phyloP scores from a whole-genome alignment of 2,888 invertebrate genomes.

The Heliconius cydno region DNA sequence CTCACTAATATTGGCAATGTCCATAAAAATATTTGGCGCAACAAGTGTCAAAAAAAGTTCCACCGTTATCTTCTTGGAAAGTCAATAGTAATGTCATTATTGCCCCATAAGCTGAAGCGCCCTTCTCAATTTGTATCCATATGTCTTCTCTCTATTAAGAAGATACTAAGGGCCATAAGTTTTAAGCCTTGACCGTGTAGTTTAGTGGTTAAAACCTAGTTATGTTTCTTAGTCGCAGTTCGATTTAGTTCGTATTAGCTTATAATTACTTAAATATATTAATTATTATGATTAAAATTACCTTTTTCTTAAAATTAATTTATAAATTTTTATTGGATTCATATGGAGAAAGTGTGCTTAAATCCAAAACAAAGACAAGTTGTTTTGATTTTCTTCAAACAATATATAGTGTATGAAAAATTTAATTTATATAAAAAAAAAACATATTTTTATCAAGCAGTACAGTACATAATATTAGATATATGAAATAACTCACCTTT shows the following conservation, averaged over 20 bases:
- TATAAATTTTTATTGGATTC: neutral
- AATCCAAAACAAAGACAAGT: neutral
- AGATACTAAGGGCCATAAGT: neutral
- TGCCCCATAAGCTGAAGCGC: constrained; percentile 26
- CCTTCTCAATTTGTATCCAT: constrained; percentile 23
- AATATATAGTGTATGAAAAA: neutral
- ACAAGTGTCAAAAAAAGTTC: constrained; percentile 21
- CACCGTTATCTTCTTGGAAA: constrained; percentile 1
- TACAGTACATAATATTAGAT: neutral
- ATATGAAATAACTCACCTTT: neutral
- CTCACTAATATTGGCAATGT: neutral
- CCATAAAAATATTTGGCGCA: constrained; percentile 7
- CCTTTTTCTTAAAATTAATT: neutral
- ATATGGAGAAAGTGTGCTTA: neutral
- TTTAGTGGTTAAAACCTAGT: neutral
- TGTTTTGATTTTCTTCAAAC: neutral
- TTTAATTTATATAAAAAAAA: neutral
- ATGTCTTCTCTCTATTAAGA: constrained; percentile 12
- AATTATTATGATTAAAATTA: neutral
- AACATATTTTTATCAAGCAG: too few relatives aligned
- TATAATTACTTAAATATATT: neutral
- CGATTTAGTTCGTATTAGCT: neutral
- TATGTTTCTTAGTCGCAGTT: neutral
- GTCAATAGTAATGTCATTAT: constrained; percentile 24
- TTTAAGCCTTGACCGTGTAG: neutral